phyloP scores from a whole-genome alignment of 2,888 invertebrate species.

The Tetheella fluctuosa region DNA sequence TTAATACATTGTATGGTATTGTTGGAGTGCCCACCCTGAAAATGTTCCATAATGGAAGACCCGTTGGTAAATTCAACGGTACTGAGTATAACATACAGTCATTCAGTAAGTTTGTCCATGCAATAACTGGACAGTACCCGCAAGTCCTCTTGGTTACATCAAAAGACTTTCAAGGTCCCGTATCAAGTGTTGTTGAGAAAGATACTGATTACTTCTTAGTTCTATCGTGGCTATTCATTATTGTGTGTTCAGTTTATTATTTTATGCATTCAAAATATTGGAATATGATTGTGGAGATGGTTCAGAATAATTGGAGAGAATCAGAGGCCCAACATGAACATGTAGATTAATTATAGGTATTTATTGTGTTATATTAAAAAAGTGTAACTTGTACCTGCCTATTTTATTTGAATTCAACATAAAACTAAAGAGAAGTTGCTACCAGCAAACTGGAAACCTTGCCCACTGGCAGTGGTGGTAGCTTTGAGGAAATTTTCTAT shows the following conservation, averaged over 20 bases:
- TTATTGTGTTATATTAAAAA: conserved; percentile 16
- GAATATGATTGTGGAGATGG: conserved; percentile 91
- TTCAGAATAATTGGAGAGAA: conserved; percentile 94
- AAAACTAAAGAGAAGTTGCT: too few relatives aligned
- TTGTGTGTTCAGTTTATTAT: conserved; percentile 89
- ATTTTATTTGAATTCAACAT: not conserved
- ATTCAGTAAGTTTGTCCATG: conserved; percentile 90
- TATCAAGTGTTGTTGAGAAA: conserved; percentile 89
- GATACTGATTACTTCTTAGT: conserved; percentile 92
- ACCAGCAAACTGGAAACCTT: too few relatives aligned
- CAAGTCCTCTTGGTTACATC: conserved; percentile 88
- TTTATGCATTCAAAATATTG: conserved; percentile 91
- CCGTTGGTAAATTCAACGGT: conserved; percentile 93
- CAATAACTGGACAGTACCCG: conserved; percentile 88
- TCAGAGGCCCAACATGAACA: conserved; percentile 93
- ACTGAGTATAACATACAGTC: conserved; percentile 91
- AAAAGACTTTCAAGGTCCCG: conserved; percentile 91
- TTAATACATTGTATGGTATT: conserved; percentile 96
- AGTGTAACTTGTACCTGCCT: too few relatives aligned
- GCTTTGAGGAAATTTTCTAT: too few relatives aligned
- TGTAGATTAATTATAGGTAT: conserved; percentile 79
- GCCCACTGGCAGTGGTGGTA: too few relatives aligned
- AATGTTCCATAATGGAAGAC: conserved; percentile 94
- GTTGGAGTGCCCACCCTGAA: conserved; percentile 95
- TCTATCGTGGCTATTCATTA: conserved; percentile 93